Conservation (phyloP, 1,140 invertebrate species). For the Arctopsyche grandis region DNA sequence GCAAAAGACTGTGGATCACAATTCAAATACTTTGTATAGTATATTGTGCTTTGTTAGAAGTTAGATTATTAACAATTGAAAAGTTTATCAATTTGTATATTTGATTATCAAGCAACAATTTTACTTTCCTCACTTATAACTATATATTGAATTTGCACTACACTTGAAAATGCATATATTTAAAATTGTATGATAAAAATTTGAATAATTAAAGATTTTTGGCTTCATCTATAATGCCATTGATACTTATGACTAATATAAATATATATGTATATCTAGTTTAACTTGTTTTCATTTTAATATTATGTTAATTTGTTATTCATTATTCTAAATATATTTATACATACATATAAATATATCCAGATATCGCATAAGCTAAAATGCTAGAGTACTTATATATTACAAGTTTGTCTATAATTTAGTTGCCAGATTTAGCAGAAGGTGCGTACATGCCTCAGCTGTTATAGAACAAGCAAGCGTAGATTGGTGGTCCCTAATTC, state of each 20-base stretch:
- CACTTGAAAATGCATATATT: slow-evolving; percentile 40
- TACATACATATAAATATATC: slow-evolving; percentile 1
- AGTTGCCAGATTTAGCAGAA: slow-evolving; percentile 45
- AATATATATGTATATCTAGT: slow-evolving; percentile 19
- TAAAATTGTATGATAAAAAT: slow-evolving; percentile 24
- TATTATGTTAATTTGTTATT: slow-evolving; percentile 17
- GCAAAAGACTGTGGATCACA: slow-evolving; percentile 54
- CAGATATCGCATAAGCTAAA: slow-evolving; percentile 25
- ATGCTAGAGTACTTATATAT: slow-evolving; percentile 21
- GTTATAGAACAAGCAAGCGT: slow-evolving; percentile 53
- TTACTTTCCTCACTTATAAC: slow-evolving; percentile 36
- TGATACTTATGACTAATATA: slow-evolving; percentile 20
- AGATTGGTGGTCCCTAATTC: slow-evolving; percentile 56
- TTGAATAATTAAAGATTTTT: slow-evolving; percentile 20
- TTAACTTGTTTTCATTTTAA: slow-evolving; percentile 10
- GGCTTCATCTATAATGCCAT: slow-evolving; percentile 24
- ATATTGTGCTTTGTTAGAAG: slow-evolving; percentile 51
- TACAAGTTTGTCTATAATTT: slow-evolving; percentile 30
- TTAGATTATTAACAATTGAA: slow-evolving; percentile 47
- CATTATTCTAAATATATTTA: neutral
- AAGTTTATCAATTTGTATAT: slow-evolving; percentile 22
- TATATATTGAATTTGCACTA: slow-evolving; percentile 44
- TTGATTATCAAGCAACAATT: slow-evolving; percentile 54
- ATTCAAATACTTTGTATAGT: slow-evolving; percentile 54
- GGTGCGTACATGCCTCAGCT: slow-evolving; percentile 46